These are phyloP conservation scores for Xyliphius kryptos DNA, from an alignment of 2,113 vertebrate species.

Conservation along the genomic window DNA sequence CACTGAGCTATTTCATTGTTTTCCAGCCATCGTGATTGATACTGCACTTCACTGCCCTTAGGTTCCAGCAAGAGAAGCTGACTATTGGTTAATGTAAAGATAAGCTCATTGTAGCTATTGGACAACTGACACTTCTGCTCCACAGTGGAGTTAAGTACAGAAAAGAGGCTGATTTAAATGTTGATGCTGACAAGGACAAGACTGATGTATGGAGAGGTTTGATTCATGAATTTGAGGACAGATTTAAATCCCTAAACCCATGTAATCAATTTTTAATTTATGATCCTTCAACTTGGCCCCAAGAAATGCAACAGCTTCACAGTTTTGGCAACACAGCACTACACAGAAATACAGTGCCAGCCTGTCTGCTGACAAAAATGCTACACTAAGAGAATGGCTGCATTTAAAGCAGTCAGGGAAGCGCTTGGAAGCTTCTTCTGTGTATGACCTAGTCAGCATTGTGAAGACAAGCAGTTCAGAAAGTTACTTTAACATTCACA, in stretches of 20 bases:
- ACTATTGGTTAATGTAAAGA: too few relatives aligned
- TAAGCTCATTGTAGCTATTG: too few relatives aligned
- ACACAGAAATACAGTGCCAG: neutral
- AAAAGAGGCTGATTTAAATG: too few relatives aligned
- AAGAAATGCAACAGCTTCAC: too few relatives aligned
- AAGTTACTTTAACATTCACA: neutral
- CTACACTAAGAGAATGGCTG: neutral
- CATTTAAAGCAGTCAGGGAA: neutral
- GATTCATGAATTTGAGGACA: neutral
- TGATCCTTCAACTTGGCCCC: neutral
- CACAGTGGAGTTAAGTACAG: too few relatives aligned
- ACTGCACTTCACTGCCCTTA: too few relatives aligned
- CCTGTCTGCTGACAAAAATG: neutral
- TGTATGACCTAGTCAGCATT: neutral
- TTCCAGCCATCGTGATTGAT: too few relatives aligned
- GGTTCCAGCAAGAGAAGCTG: too few relatives aligned
- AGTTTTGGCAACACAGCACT: too few relatives aligned
- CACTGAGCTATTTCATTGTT: too few relatives aligned
- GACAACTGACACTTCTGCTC: too few relatives aligned
- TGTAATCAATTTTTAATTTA: neutral
- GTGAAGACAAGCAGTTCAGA: neutral
- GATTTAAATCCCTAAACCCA: neutral
- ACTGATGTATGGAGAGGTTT: neutral
- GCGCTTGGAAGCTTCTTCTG: neutral
- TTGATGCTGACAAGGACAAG: neutral